Base-by-base conservation (phyloP, 2,888 invertebrate genomes). In the Sialis lutaria region DNA sequence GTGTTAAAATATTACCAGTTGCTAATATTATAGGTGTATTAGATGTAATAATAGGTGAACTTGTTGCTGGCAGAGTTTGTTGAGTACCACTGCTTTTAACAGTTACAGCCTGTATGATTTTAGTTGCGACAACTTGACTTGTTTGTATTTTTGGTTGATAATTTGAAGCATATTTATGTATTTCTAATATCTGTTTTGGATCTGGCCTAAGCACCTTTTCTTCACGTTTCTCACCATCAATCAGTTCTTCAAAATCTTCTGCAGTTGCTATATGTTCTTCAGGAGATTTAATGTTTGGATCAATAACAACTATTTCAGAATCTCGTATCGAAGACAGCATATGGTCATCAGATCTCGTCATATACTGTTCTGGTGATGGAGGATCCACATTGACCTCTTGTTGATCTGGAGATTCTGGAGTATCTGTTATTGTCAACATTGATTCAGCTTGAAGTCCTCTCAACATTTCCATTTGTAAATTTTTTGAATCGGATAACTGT, bases 211-310 rank as follows among this genome's bases (percentile, higher is more conserved):
- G 51, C 7, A 62, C 53, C 49, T 63, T 61, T 37, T 76, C 75
- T 50, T 74, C 73, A 1, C 72, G 67, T 50, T 73, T 72, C 1
- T 74, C 75, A 53, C 75, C 72, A 53, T 78, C 77, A 37, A 78
- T 79, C 13, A 78, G 60, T 51, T 77, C 75, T 55, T 78, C 77
- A 54, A 77, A 78, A 57, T 79, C 78, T 60, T 77, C 77, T 53
- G 75, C 74, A 0, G 78, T 77, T 0, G 75, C 72, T 49, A 78
- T 73, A 52, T 74, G 72, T 54, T 77, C 76, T 53, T 78, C 77
- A 0, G 77, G 75, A 1, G 77, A 74, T 53, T 74, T 75, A 0
- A 68, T 67, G 12, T 66, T 68, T 1, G 74, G 70, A 57, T 77
- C 76, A 1, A 78, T 72, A 5, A 78, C 70, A 0, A 79, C 74